Conservation (phyloP, 2,113 vertebrate species). For the Cyanoderma ruficeps region DNA sequence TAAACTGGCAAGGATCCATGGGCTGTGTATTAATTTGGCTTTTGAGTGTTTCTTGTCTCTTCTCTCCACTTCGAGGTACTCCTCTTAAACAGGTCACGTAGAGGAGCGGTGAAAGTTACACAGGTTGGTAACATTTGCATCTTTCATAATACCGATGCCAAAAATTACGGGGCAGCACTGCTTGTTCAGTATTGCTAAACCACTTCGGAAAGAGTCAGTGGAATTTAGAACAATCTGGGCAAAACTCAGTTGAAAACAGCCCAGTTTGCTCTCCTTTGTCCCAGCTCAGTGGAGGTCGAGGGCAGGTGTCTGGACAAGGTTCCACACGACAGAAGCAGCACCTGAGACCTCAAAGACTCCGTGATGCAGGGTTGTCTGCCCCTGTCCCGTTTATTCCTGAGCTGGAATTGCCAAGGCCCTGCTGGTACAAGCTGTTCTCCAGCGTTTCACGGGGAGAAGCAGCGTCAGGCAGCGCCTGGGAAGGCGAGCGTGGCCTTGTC, state of each 20-base stretch:
- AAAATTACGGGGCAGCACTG: not conserved
- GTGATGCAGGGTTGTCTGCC: not conserved
- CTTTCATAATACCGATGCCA: not conserved
- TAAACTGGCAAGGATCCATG: not conserved
- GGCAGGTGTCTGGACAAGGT: not conserved
- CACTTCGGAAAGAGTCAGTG: not conserved
- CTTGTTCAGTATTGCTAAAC: not conserved
- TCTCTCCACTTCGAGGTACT: not conserved
- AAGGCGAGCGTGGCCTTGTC: not conserved
- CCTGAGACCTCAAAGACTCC: not conserved
- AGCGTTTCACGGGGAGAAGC: not conserved
- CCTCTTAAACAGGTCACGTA: not conserved
- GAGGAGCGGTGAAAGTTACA: not conserved
- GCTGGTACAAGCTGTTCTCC: not conserved
- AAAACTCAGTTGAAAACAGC: not conserved
- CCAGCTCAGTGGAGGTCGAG: not conserved
- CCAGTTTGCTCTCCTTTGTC: not conserved
- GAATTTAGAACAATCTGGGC: not conserved
- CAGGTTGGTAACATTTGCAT: not conserved
- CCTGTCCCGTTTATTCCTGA: not conserved
- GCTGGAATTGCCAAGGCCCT: not conserved
- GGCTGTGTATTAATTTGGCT: not conserved
- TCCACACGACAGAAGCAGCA: accelerated
- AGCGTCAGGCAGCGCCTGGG: not conserved
- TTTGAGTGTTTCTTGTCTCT: not conserved